Evolutionary conservation across 2,113 vertebrate species (phyloP), one percentile per base, ranked within the genome.

Genomic region (Chrysochloris asiatica): DNA sequence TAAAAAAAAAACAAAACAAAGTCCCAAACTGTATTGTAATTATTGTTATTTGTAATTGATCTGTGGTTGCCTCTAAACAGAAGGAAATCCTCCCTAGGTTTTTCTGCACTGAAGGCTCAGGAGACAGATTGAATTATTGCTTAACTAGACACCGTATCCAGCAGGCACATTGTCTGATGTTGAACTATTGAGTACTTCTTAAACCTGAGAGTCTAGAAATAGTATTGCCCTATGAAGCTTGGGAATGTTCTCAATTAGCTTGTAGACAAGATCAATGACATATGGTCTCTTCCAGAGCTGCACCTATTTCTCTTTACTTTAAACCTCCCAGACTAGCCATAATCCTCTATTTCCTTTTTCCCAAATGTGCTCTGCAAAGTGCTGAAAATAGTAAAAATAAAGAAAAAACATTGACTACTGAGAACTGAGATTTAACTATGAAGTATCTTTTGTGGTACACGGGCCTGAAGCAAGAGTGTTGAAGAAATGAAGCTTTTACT

Each of bases 231-330:
- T 48, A 14, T 2, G 45, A 95, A 82, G 82, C 83, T 45, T 71
- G 78, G 83, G 88, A 95, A 95, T 94, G 36, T 97, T 97, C 91
- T 93, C 84, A 91, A 78, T 96, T 96, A 95, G 56, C 77, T 90
- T 95, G 75, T 56, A 94, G 83, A 92, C 89, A 95, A 93, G 91
- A 96, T 94, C 95, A 96, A 96, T 86, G 96, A 79, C 85, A 95
- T 63, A 85, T 95, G 93, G 71, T 97, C 65, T 83, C 73, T 76
- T 96, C 85, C 93, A 97, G 69, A 8, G 83, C 92, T 93, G 38
- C 21, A 94, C 41, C 50, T 78, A 56, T 88, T 96, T 93, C 93
- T 82, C 72, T 86, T 93, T 94, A 33, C 78, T 85, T 90, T 72
- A 93, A 95, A 72, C 89, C 84, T 87, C 50, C 93, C 92, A 4